Evolutionary conservation across 2,797 vertebrate genomes (phyloP).

Genomic region (Vespertilio murinus): DNA sequence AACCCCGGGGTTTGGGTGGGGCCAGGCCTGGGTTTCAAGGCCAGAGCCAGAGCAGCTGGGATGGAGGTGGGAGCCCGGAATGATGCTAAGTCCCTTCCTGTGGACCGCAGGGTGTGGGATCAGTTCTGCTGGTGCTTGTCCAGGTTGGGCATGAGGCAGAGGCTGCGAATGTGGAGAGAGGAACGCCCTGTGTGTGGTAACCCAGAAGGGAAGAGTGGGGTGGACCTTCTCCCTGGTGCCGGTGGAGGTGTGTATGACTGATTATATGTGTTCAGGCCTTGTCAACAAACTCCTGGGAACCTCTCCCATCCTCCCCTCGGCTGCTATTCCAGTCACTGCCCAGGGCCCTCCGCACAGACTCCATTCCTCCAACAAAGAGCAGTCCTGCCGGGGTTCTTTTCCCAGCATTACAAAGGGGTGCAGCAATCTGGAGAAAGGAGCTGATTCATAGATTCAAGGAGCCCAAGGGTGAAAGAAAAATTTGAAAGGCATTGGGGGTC

Average conservation of each 20-base stretch:
- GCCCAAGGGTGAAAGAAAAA: too few species aligned
- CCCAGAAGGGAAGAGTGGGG: not conserved
- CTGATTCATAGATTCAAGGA: too few species aligned
- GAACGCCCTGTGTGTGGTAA: not conserved
- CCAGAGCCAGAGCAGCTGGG: not conserved
- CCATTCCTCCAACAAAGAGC: not conserved
- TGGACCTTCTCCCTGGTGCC: not conserved
- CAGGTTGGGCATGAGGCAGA: not conserved
- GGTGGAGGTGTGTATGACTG: not conserved
- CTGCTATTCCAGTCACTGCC: not conserved
- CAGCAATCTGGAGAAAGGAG: too few species aligned
- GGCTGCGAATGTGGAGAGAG: not conserved
- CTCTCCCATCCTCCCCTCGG: not conserved
- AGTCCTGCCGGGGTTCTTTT: too few species aligned
- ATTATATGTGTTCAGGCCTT: not conserved
- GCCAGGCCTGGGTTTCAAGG: not conserved
- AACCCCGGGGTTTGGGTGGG: not conserved
- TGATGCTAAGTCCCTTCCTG: not conserved
- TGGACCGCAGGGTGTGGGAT: not conserved
- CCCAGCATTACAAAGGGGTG: too few species aligned
- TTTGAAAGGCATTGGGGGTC: too few species aligned
- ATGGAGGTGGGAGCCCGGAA: not conserved
- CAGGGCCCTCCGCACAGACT: not conserved
- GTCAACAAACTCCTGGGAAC: not conserved
- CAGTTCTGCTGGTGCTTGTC: not conserved